Evolutionary conservation across 2,888 invertebrate genomes (phyloP).

Genomic region (Caenorhabditis panamensis): DNA sequence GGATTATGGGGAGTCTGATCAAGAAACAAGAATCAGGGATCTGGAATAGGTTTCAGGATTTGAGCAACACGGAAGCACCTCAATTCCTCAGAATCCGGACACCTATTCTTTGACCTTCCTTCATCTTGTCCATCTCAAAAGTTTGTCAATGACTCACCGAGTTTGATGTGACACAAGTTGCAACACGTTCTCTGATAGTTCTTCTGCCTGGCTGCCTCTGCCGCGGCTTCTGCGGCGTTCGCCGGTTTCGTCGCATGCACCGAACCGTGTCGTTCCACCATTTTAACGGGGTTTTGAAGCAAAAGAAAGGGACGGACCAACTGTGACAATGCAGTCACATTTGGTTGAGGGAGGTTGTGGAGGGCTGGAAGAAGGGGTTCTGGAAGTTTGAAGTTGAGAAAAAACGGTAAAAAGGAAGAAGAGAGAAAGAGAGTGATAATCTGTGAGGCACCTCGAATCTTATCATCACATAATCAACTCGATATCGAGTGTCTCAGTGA

Average conservation of each 20-base stretch:
- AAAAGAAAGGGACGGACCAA: too few species aligned
- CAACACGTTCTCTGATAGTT: slow-evolving; percentile 72
- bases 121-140: slow-evolving; percentile 13
- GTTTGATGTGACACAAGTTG: slow-evolving; percentile 77
- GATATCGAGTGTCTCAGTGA: slow-evolving; percentile 22
- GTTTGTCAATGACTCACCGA: slow-evolving; percentile 51
- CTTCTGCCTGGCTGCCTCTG: slow-evolving; percentile 38
- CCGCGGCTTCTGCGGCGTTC: slow-evolving; percentile 39
- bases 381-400: background rate
- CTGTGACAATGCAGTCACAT: slow-evolving; percentile 22
- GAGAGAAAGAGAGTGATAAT: background rate
- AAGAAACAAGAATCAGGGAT: too few species aligned
- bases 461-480: slow-evolving; percentile 51
- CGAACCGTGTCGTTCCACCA: slow-evolving; percentile 43
- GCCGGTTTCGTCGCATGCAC: slow-evolving; percentile 36
- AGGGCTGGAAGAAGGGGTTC: background rate
- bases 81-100: background rate
- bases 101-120: slow-evolving; percentile 4
- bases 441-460: background rate
- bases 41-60: background rate
- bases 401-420: background rate
- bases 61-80: too few species aligned
- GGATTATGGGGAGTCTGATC: too few species aligned
- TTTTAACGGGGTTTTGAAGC: too few species aligned
- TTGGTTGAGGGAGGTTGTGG: slow-evolving; percentile 9